Conservation (phyloP, 2,797 vertebrate genomes). For the Falco novaeseelandiae region DNA sequence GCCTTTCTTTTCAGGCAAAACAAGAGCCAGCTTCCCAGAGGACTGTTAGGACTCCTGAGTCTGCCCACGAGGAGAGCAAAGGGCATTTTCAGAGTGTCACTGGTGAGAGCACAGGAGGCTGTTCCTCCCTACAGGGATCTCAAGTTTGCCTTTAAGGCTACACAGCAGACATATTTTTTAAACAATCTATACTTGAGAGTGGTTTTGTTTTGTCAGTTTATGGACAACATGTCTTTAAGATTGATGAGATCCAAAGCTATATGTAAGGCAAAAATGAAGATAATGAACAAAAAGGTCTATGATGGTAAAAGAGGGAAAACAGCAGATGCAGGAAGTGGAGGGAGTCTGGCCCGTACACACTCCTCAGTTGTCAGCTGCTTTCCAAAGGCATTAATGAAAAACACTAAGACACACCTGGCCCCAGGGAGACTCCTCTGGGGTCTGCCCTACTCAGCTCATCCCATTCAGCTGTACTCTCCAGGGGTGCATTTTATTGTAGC, state of each 20-base stretch:
- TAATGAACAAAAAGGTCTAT: background rate
- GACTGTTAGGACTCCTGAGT: background rate
- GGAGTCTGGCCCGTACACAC: background rate
- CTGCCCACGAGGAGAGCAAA: background rate
- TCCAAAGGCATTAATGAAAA: background rate
- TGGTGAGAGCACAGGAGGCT: background rate
- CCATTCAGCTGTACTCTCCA: background rate
- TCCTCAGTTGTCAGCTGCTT: background rate
- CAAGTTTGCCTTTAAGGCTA: background rate
- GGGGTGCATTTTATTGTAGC: background rate
- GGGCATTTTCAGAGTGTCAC: background rate
- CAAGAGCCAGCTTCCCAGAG: background rate
- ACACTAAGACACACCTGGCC: background rate
- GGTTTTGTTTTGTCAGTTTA: background rate
- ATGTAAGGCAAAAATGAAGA: background rate
- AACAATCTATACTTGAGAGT: background rate
- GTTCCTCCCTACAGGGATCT: background rate
- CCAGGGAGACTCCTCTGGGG: background rate
- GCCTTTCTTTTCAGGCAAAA: background rate
- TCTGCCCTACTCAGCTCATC: fast-evolving
- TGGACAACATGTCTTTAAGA: background rate
- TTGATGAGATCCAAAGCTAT: background rate
- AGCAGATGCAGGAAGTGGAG: background rate
- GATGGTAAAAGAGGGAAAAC: background rate
- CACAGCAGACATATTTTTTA: background rate